Evolutionary conservation across 1,140 invertebrate genomes (phyloP).

Genomic region (Brachionus rubens): DNA sequence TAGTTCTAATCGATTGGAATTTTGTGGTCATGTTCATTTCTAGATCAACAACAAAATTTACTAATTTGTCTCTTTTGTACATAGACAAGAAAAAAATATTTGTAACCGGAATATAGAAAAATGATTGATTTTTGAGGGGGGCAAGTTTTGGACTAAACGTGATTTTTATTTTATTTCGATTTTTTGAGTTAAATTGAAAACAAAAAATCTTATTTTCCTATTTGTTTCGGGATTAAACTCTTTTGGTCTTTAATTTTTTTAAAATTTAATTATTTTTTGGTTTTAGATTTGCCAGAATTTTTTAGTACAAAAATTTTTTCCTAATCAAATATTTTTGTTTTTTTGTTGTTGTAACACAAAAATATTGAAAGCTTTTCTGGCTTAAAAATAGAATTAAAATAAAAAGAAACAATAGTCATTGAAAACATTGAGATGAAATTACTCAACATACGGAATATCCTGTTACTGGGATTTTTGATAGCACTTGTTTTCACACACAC

Average conservation of each 20-base stretch:
- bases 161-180: not conserved
- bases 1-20: no score
- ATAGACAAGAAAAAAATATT: slow-evolving; percentile 16
- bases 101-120: slow-evolving; percentile 8
- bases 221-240: slow-evolving; percentile 7
- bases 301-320: no score
- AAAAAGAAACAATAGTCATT: no score
- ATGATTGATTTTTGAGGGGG: not conserved
- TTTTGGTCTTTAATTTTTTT: not conserved
- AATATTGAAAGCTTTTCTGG: not conserved
- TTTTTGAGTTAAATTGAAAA: not conserved
- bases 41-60: no score
- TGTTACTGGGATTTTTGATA: slow-evolving; percentile 14
- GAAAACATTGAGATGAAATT: slow-evolving; percentile 6
- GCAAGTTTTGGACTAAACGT: no score
- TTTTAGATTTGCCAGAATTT: slow-evolving; percentile 22
- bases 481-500: not conserved
- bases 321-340: no score
- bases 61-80: no score
- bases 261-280: not conserved
- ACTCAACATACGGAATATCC: slow-evolving; percentile 18
- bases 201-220: no score
- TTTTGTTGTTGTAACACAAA: slow-evolving; percentile 7
- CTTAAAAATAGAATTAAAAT: not conserved
- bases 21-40: no score